Base-by-base conservation (phyloP, 2,797 vertebrate species). In the Australoheros facetus region DNA sequence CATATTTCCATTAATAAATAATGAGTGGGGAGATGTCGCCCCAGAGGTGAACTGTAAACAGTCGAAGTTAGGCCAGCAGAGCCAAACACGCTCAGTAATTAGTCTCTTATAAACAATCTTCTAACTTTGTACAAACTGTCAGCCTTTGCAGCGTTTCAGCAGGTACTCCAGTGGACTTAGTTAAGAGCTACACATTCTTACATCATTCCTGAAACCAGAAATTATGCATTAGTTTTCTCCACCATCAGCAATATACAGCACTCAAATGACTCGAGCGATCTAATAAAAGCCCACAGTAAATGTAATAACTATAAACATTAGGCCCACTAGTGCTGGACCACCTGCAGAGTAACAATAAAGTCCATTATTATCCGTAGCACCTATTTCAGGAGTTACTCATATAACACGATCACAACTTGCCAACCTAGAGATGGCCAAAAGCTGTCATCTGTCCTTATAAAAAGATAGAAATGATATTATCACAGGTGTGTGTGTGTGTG, bases 1-100 rank as follows among this genome's bases (percentile, higher is more conserved):
- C 85, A 64, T 70, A 89, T 92, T 89, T 78, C 56, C 83, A 85
- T 92, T 81, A 88, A 90, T 89, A 88, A 87, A 79, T 89, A 84
- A 93, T 77, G 82, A 89, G 81, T 5, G 14, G 76, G 84, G 83
- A 80, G 75, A 82, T 57, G 74, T 77, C 30, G 42, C 81, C 81
- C 78, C 66, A 48, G 54, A 82, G 87, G 86, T 90, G 84, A 91
- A 90, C 73, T 73, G 79, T 89, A 79, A 91, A 90, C 82, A 87
- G 39, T 70, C 1, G 23, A 73, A 79, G 53, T 73, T 13, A 37
- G 69, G 79, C 74, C 55, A 80, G 62, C 45, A 53, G 75, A 58
- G 77, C 56, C 74, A 34, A 10, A 4, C 56, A 57, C 66, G 1
- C 64, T 69, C 60, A 55, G 71, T 21, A 10, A 19, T 81, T 70